Evolutionary conservation across 1,140 invertebrate species (phyloP), one percentile per base, ranked within the genome.

Genomic region (Drosophila jambulina): DNA sequence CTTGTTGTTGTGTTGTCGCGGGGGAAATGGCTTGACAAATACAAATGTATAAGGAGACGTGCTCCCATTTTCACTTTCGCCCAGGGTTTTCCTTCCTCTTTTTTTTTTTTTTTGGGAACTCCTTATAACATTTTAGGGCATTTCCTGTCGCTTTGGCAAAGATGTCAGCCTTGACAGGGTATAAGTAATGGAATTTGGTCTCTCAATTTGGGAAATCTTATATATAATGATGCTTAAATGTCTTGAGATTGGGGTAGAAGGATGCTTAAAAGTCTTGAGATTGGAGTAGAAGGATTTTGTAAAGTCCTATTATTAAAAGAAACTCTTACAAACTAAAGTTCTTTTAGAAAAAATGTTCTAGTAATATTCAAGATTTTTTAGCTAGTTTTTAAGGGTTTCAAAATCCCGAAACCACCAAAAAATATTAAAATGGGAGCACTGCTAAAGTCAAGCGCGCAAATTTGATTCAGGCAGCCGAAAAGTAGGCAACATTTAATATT

Each of bases 1-100:
- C 53, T 15, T 19, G 29, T 25, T 23, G 61, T 32, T 27, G 25
- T 45, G 32, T 49, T 53, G 32, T 49, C 51, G n/a, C 25, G 17
- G 13, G 49, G 45, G 61, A 80, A 82, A 80, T 72, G 76, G 68
- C 71, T 75, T 75, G 85, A 69, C 80, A 90, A 88, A 90, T 78
- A 80, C 63, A 80, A 87, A 87, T 58, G 40, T 21, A 40, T 8
- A 15, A 25, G 12, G 13, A 36, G 45, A 36, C 23, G 43, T 65
- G 62, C 60, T 54, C 48, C 36, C 32, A 54, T 38, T 56, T 54
- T 68, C 38, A 70, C 67, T 70, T 70, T 68, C 67, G 15, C 63
- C 9, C 6, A 21, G 8, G 32, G 10, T 32, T 34, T 34, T 34
- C 2, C 3, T 32, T 13, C 4, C 32, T 34, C 32, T 13, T 34